Evolutionary conservation across 2,113 vertebrate genomes (phyloP), one percentile per base, ranked within the genome.

Genomic region (Crotalus tigris): DNA sequence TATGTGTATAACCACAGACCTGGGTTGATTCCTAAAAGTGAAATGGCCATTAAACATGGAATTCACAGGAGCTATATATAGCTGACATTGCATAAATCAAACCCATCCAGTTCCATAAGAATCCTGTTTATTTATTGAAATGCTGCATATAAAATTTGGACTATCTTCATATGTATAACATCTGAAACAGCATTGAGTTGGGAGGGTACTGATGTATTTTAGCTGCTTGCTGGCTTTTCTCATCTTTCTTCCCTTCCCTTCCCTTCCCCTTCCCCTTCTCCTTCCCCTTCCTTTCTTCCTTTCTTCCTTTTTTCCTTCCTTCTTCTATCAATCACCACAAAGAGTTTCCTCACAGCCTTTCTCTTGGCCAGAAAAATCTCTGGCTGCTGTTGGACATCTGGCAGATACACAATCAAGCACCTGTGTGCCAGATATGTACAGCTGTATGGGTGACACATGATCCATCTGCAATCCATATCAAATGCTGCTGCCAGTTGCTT

Each of bases 391-490:
- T 1, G 90, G 96, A 96, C 97, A 96, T 97, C 97, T 97, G 97
- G 96, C 96, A 95, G 91, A 90, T 91, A 92, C 92, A 0, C 15
- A 91, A 89, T 57, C 0, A 0, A 95, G 96, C 97, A 97, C 97
- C 97, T 97, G 96, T 87, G 90, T 94, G 95, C 96, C 97, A 96
- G 96, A 96, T 92, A 95, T 0, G 2, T 96, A 94, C 97, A 97
- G 97, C 97, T 97, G 97, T 96, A 89, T 57, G 95, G 0, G 0
- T 90, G 97, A 96, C 97, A 95, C 93, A 29, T 10, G 95, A 95
- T 95, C 97, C 91, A 90, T 93, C 95, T 93, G 94, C 33, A 8
- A 92, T 51, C 55, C 91, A 92, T 49, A 95, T 94, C 96, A 95
- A 39, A 2, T 93, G 95, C 92, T 92, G 11, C n/a, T 51, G 87